A percentile compares a stretch with the other conserved stretches of the same genome.
Evolutionary conservation across 2,888 invertebrate species (phyloP).

Genomic region (Tetragnatha montana): DNA sequence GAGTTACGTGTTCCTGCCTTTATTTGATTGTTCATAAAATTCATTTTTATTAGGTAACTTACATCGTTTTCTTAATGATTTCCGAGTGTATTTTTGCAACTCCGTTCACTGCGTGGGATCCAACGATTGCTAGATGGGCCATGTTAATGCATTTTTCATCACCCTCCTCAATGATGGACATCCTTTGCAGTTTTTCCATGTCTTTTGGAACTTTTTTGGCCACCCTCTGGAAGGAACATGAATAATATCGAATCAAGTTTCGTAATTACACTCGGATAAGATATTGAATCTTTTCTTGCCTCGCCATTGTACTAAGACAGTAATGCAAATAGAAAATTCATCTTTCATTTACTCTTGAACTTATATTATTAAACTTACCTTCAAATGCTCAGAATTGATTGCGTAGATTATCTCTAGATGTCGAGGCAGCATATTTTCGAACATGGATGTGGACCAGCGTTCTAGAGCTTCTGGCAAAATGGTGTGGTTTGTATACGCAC

Average conservation of each 20-base stretch:
- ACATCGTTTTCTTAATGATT: constrained; percentile 84
- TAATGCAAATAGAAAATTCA: too few relatives aligned
- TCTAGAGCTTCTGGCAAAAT: constrained; percentile 98
- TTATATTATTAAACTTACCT: constrained; percentile 73
- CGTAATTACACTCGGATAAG: too few relatives aligned
- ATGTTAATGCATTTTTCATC: constrained; percentile 98
- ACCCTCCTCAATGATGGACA: constrained; percentile 97
- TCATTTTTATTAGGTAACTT: not conserved
- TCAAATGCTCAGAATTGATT: constrained; percentile 90
- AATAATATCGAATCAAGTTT: too few relatives aligned
- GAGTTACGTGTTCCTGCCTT: too few relatives aligned
- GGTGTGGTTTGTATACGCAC: constrained; percentile 99
- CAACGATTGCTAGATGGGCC: constrained; percentile 97
- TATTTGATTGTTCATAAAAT: too few relatives aligned
- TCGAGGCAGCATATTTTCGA: constrained; percentile 92
- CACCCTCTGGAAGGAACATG: constrained; percentile 39
- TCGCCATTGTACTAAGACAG: too few relatives aligned
- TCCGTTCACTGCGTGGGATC: constrained; percentile 97
- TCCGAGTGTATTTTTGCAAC: constrained; percentile 98
- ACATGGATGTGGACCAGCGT: constrained; percentile 92
- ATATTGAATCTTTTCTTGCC: too few relatives aligned
- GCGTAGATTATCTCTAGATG: constrained; percentile 98
- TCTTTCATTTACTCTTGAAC: not conserved
- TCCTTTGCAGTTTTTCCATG: constrained; percentile 78
- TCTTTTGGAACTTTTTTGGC: constrained; percentile 84